Base-by-base conservation (phyloP, 2,888 invertebrate species). In the Choreutis nemorana region DNA sequence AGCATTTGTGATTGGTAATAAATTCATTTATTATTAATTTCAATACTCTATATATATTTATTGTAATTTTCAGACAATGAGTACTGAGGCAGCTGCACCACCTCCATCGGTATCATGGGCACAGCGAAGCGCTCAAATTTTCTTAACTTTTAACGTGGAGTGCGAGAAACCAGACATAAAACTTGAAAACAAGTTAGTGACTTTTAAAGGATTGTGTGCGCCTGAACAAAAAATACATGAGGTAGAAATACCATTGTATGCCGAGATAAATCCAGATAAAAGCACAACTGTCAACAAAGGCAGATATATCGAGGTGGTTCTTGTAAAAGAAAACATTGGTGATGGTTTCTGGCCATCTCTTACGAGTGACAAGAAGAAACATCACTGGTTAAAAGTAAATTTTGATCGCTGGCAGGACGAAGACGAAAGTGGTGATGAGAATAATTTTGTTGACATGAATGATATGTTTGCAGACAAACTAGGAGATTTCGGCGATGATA, bases 391-490 rank as follows among this genome's bases (percentile, higher is more conserved):
- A 40, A 97, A 96, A 80, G 90, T 95, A 42, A 97, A 98, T 62
- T 98, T 98, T 64, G 90, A 93, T 58, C 94, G 95, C 71, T 98
- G 97, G 97, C 89, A 89, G 64, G 97, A 97, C 78, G 97, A 97
- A 71, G 92, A 94, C 51, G 97, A 97, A 34, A 91, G 90, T 34
- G 93, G 89, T 6, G 90, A 90, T 45, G 94, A 93, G 23, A n/a
- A n/a, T n/a, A n/a, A 26, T 15, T 36, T 56, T 35, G 59, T 61
- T 37, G 55, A 60, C 14, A 55, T 56, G 53, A 61, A 60, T 44
- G 66, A 71, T 31, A 66, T 71, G 60, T 66, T 72, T 34, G 54
- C 60, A 8, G 53, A 55, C 37, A 65, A 67, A 50, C 45, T 66
- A 38, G 56, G 58, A 14, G 53, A 57, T 25, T 57, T 55, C 36